phyloP scores from a whole-genome alignment of 2,888 invertebrate species.

The Dynastes grantii region DNA sequence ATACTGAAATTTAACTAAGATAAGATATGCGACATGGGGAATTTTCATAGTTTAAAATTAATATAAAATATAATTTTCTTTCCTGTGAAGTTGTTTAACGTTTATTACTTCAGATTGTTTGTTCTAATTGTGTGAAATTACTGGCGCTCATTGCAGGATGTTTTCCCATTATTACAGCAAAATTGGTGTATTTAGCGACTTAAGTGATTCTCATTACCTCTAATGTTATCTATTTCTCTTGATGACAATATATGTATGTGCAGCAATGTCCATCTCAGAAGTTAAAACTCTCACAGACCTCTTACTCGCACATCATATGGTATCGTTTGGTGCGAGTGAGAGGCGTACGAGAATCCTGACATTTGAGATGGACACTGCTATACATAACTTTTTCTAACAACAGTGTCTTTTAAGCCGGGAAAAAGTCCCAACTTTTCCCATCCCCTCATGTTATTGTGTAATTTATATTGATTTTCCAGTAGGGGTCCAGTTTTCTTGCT shows the following conservation, averaged over 20 bases:
- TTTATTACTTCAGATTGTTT: conserved; percentile 46
- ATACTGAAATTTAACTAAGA: too few species aligned
- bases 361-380: too few species aligned
- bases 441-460: background rate
- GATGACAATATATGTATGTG: conserved; percentile 38
- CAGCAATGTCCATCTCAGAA: too few species aligned
- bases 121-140: conserved; percentile 43
- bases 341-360: too few species aligned
- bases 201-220: conserved; percentile 35
- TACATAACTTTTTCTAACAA: conserved; percentile 23
- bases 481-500: too few species aligned
- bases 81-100: conserved; percentile 36
- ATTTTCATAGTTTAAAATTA: too few species aligned
- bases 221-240: conserved; percentile 29
- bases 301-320: too few species aligned
- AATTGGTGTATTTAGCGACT: conserved; percentile 41
- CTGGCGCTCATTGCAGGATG: conserved; percentile 43
- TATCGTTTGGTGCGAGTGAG: too few species aligned
- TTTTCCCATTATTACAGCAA: conserved; percentile 40
- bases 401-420: too few species aligned
- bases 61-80: conserved; percentile 17
- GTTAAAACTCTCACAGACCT: too few species aligned
- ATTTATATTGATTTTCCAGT: background rate
- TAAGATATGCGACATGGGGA: too few species aligned
- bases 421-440: too few species aligned